phyloP scores from a whole-genome alignment of 1,140 invertebrate genomes.

The Cydia amplana region DNA sequence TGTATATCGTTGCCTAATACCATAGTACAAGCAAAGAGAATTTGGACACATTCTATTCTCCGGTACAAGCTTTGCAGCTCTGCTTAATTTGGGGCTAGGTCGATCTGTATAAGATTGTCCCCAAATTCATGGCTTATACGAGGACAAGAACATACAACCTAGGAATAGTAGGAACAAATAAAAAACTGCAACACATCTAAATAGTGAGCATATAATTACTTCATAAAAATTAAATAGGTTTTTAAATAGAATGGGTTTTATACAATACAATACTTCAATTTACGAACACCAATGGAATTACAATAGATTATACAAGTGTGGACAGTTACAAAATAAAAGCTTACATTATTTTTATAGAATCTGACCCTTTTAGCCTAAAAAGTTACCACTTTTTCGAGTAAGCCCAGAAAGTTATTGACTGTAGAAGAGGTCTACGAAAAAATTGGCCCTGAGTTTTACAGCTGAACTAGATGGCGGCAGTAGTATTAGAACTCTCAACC shows the following conservation, averaged over 20 bases:
- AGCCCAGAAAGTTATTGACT: neutral
- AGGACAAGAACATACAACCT: neutral
- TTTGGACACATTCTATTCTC: too few relatives aligned
- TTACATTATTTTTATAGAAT: neutral
- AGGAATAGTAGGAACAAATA: slow-evolving; percentile 36
- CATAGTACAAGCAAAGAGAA: too few relatives aligned
- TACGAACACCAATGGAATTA: slow-evolving; percentile 28
- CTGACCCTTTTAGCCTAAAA: neutral
- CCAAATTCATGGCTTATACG: neutral
- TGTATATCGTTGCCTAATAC: too few relatives aligned
- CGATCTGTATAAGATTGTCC: too few relatives aligned
- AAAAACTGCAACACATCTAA: slow-evolving; percentile 56
- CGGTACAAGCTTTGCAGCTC: too few relatives aligned
- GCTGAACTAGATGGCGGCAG: too few relatives aligned
- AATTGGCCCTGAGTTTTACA: too few relatives aligned
- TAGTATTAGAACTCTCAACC: too few relatives aligned
- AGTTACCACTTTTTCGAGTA: neutral
- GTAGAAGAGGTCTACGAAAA: too few relatives aligned
- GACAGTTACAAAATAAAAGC: neutral
- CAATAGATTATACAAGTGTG: slow-evolving; percentile 29
- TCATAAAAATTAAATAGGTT: slow-evolving; percentile 48
- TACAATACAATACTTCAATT: slow-evolving; percentile 30
- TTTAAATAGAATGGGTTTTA: slow-evolving; percentile 21
- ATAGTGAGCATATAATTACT: slow-evolving; percentile 66
- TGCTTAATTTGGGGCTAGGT: too few relatives aligned